Evolutionary conservation across 2,113 vertebrate genomes (phyloP), one percentile per base, ranked within the genome.

Genomic region (Bombycilla garrulus): DNA sequence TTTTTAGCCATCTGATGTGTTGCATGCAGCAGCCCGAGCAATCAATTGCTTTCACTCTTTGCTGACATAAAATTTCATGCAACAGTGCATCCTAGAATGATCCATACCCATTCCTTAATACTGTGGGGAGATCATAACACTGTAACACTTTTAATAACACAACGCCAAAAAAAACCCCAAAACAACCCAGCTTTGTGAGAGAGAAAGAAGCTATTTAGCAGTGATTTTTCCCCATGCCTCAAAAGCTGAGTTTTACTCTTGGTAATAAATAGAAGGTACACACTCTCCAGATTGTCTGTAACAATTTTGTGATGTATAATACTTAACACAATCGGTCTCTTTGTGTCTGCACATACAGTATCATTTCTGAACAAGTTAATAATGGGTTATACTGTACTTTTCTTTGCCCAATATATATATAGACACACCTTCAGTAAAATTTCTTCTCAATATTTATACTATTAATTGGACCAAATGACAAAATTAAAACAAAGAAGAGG

Each of bases 141-240:
- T 72, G 81, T 94, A 95, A 96, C 90, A 95, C 94, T 97, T 97
- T 96, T 96, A 96, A 96, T 96, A 97, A 91, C 50, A 93, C 69
- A 65, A 82, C 44, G 85, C 29, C 50, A 90, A 73, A 66, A 48
- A 81, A 26, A 26, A 0, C 13, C 24, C 51, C 22, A 8, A 62
- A 69, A 72, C 25, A 71, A 56, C 25, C 25, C 47, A 77, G 73
- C 33, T 62, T 35, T 54, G 40, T 25, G 57, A 91, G 61, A 79
- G 29, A 83, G 12, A 79, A 93, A 92, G 62, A 71, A 86, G 71
- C 70, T 45, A 60, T 57, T 70, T 79, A 70, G 40, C n/a, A 86
- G 57, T 69, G 83, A 77, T 84, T 64, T 66, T 87, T 65, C 17
- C 20, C 35, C 35, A 51, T 24, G 21, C 33, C 90, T 90, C 56